phyloP scores from a whole-genome alignment of 2,113 vertebrate species.

The Pardalotus punctatus region DNA sequence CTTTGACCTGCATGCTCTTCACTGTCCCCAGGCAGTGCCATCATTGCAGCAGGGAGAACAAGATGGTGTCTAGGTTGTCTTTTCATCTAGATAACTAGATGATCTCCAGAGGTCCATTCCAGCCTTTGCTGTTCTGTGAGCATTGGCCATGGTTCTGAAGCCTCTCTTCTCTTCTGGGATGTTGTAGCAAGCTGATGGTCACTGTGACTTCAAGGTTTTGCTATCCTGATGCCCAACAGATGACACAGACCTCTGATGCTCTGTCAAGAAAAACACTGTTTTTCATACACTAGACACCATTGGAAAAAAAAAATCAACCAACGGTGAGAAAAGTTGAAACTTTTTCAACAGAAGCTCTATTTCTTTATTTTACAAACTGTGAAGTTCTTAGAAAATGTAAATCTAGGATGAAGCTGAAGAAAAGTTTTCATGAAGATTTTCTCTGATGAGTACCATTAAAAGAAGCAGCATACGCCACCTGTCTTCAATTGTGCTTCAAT shows the following conservation, averaged over 20 bases:
- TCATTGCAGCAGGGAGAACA: neutral
- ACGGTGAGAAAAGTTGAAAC: neutral
- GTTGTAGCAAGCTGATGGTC: fast-evolving
- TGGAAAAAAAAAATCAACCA: neutral
- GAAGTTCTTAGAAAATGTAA: neutral
- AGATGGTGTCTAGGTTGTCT: neutral
- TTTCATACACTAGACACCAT: neutral
- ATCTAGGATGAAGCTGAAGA: neutral
- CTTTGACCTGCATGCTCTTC: neutral
- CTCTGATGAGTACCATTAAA: neutral
- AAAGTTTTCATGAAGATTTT: neutral
- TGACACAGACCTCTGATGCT: neutral
- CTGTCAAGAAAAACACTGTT: neutral
- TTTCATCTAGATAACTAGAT: neutral
- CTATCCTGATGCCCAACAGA: neutral
- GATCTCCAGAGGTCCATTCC: neutral
- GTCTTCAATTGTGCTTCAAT: neutral
- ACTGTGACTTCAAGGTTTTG: fast-evolving
- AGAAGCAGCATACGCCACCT: neutral
- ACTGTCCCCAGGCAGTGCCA: fast-evolving
- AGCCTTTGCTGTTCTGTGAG: neutral
- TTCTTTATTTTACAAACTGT: neutral
- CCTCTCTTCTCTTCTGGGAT: fast-evolving
- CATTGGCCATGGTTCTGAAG: neutral
- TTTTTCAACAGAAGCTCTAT: neutral